phyloP scores from a whole-genome alignment of 2,113 vertebrate genomes.

The Passer domesticus region DNA sequence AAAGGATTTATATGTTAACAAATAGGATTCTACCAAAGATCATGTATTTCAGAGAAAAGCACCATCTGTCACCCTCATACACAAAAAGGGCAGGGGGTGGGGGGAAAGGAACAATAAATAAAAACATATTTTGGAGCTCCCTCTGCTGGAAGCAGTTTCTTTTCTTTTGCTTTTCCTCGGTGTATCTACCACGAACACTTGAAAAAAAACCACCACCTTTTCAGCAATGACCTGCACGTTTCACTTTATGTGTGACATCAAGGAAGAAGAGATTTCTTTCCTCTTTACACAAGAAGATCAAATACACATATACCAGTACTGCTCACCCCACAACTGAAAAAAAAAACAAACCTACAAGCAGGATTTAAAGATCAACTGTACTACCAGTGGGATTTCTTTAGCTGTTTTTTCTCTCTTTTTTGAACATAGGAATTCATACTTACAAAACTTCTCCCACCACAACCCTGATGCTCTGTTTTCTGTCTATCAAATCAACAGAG shows the following conservation, averaged over 20 bases:
- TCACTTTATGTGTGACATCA: not conserved
- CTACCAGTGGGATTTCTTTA: not conserved
- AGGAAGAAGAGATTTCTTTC: not conserved
- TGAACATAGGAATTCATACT: not conserved
- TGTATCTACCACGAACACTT: accelerated
- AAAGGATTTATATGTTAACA: constrained; percentile 11
- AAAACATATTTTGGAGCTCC: constrained; percentile 23
- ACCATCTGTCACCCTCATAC: not conserved
- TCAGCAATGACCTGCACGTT: not conserved
- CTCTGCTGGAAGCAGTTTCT: constrained; percentile 32
- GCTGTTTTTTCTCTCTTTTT: not conserved
- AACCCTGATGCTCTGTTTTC: not conserved
- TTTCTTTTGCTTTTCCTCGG: not conserved
- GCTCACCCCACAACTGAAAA: not conserved
- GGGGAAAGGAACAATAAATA: not conserved
- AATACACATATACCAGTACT: not conserved
- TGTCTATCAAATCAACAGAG: not conserved
- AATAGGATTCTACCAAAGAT: not conserved
- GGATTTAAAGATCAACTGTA: not conserved
- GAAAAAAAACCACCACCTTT: accelerated
- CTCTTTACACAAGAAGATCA: not conserved
- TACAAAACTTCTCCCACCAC: not conserved
- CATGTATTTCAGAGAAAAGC: not conserved
- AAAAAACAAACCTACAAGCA: not conserved
- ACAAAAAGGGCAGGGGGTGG: not conserved